Evolutionary conservation across 2,113 vertebrate genomes (phyloP).

Genomic region (Prietella phreatophila): DNA sequence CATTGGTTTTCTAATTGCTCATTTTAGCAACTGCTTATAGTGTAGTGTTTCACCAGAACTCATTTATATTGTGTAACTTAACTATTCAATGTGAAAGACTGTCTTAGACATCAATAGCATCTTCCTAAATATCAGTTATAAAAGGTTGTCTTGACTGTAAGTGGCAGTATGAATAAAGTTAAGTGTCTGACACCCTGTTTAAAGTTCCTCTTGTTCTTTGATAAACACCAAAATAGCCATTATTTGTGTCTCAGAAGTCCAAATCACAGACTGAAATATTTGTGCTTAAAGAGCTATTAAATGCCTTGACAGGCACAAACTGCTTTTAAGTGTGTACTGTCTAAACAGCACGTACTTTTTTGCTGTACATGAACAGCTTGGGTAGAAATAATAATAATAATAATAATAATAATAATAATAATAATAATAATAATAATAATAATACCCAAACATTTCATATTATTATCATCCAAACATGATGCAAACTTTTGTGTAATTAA

Average conservation of each 20-base stretch:
- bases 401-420: too few relatives aligned
- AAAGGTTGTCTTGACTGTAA: neutral
- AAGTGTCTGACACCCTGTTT: neutral
- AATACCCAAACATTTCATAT: neutral
- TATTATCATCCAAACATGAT: neutral
- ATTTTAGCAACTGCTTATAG: neutral
- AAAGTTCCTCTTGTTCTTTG: neutral
- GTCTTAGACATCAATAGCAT: neutral
- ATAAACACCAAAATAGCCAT: neutral
- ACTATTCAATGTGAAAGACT: neutral
- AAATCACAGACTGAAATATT: constrained; percentile 2
- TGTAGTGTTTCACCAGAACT: neutral
- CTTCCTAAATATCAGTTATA: neutral
- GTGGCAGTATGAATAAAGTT: neutral
- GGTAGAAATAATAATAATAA: neutral
- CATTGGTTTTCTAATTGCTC: neutral
- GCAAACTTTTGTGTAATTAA: neutral
- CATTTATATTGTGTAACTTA: neutral
- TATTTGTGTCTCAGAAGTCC: neutral
- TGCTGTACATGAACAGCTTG: neutral
- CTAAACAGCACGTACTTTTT: neutral
- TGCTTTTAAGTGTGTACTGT: neutral
- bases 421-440: too few relatives aligned
- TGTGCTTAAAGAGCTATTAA: neutral
- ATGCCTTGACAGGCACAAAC: neutral